Base-by-base conservation (phyloP, 1,140 invertebrate species). In the Nephila pilipes region DNA sequence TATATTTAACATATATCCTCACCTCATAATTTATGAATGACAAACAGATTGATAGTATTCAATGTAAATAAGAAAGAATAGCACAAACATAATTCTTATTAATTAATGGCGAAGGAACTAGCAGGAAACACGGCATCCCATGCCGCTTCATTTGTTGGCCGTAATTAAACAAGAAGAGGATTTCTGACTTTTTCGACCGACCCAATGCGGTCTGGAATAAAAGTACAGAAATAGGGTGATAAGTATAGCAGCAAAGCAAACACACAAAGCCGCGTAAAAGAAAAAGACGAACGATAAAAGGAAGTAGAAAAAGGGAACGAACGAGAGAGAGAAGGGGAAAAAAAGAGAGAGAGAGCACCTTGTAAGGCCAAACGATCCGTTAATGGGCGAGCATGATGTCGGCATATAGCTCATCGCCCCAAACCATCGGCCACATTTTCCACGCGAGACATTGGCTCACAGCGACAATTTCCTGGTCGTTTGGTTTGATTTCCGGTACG, bases 341-440 rank as follows among this genome's bases (percentile, higher is more conserved):
- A 69, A 60, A 58, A 58, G 25, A 85, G 57, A 25, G 14, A 20
- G 46, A 25, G 55, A 58, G 18, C 58, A 32, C 58, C 90, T 92
- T 92, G 90, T 92, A 92, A 92, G 90, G 90, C 58, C 90, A 92
- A 92, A 92, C 90, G 90, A 92, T 92, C 90, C 81, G 90, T 92
- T 92, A 92, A 92, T 92, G 90, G 90, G 81, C n/a, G 80, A 92
- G 81, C 90, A 92, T 92, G 80, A 92, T 92, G 90, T 92, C 80
- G 58, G 79, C 36, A 69, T 69, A 85, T 85, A 85, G 75, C 58
- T 85, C 90, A 92, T 92, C 90, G 90, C 81, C 90, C 32, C 80
- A 85, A 92, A 92, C 90, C 80, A 92, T 92, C 90, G 80, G 90
- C 57, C 55, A 69, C 90, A 69, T 92, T 85, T 91, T 90, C 75